These are phyloP conservation scores for Centropristis striata DNA, from an alignment of 2,113 vertebrate genomes.

Conservation along the genomic window DNA sequence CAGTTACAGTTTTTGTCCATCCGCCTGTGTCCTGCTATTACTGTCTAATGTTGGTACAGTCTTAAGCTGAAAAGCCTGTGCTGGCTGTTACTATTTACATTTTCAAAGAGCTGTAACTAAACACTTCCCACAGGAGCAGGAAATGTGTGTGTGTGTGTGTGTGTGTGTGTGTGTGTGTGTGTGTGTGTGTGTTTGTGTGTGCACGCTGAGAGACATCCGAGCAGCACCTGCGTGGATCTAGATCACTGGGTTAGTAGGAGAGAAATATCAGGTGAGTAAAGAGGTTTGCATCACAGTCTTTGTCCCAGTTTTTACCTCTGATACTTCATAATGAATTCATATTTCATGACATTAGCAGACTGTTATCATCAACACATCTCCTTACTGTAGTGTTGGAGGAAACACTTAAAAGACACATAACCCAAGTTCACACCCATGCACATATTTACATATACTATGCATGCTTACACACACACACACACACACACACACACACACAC, in stretches of 20 bases:
- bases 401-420: no score
- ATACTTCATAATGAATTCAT: not conserved
- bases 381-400: not conserved
- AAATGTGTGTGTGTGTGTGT: slow-evolving; percentile 6
- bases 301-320: not conserved
- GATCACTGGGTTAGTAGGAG: slow-evolving; percentile 61
- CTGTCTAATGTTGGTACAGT: slow-evolving; percentile 41
- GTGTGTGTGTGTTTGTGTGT: slow-evolving; percentile 1
- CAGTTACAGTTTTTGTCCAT: slow-evolving; percentile 1
- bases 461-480: not conserved
- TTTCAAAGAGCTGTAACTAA: slow-evolving; percentile 43
- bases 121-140: slow-evolving; percentile 48
- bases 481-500: not conserved
- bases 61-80: slow-evolving; percentile 43
- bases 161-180: slow-evolving; percentile 12
- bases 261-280: slow-evolving; percentile 19
- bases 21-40: slow-evolving; percentile 30
- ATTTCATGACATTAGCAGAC: not conserved
- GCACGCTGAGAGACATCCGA: slow-evolving; percentile 14
- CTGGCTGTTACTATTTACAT: slow-evolving; percentile 36
- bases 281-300: not conserved
- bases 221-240: slow-evolving; percentile 58
- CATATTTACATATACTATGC: not conserved
- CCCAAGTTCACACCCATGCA: not conserved
- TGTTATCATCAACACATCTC: not conserved